Evolutionary conservation across 2,888 invertebrate genomes (phyloP).

Genomic region (Cabera pusaria): DNA sequence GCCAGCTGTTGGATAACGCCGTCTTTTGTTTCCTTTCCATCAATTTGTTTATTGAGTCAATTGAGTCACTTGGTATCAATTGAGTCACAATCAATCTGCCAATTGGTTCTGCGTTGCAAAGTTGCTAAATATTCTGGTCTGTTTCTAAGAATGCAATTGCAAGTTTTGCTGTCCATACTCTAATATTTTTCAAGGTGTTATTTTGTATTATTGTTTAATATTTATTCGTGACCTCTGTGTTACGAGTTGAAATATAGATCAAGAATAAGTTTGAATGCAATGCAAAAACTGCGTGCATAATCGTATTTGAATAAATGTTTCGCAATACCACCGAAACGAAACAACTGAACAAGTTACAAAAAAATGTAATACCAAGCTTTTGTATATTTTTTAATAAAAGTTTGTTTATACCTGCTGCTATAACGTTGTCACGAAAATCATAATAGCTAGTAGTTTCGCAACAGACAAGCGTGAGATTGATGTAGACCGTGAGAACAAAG

Average conservation of each 20-base stretch:
- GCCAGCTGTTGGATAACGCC: slow-evolving; percentile 22
- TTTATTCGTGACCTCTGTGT: slow-evolving; percentile 35
- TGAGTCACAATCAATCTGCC: slow-evolving; percentile 4
- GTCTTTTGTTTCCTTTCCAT: slow-evolving; percentile 18
- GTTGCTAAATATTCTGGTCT: slow-evolving; percentile 7
- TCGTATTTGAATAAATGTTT: slow-evolving; percentile 26
- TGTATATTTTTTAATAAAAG: too few relatives aligned
- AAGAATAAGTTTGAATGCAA: slow-evolving; percentile 25
- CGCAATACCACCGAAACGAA: slow-evolving; percentile 18
- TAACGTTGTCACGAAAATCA: slow-evolving; percentile 19
- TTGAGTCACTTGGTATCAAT: slow-evolving; percentile 10
- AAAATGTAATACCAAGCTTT: too few relatives aligned
- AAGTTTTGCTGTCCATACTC: slow-evolving; percentile 2
- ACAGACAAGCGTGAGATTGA: slow-evolving; percentile 13
- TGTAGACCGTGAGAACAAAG: slow-evolving; percentile 15
- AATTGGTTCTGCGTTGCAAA: slow-evolving; percentile 9
- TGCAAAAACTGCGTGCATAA: slow-evolving; percentile 33
- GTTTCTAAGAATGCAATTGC: slow-evolving; percentile 8
- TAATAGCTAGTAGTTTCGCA: slow-evolving; percentile 15
- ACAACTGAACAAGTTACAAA: too few relatives aligned
- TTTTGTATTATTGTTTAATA: slow-evolving; percentile 19
- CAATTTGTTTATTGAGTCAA: slow-evolving; percentile 13
- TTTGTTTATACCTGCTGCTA: slow-evolving; percentile 11
- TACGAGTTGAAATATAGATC: slow-evolving; percentile 41
- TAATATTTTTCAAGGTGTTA: slow-evolving; percentile 23